These are phyloP conservation scores for Leptinotarsa haldemani DNA, from an alignment of 2,888 invertebrate species.

Conservation along the genomic window DNA sequence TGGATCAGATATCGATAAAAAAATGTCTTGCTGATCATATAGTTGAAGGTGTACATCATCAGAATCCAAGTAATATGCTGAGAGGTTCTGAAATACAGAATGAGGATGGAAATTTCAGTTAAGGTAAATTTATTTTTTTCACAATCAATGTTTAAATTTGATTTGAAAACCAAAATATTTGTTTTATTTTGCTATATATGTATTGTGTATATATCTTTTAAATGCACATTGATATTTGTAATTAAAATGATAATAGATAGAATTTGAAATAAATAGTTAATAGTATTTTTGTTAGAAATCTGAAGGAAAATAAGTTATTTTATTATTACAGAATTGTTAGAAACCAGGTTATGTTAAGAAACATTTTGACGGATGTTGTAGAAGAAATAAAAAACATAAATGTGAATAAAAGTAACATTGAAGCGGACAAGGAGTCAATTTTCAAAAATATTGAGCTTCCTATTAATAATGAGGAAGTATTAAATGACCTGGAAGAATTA, in stretches of 20 bases:
- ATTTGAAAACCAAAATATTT: too few species aligned
- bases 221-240: too few species aligned
- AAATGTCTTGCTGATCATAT: neutral
- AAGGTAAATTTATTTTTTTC: too few species aligned
- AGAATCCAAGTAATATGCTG: neutral
- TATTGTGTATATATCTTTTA: too few species aligned
- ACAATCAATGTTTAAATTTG: too few species aligned
- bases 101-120: neutral
- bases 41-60: neutral
- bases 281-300: too few species aligned
- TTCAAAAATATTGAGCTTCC: neutral
- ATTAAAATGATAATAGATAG: too few species aligned
- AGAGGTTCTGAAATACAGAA: neutral
- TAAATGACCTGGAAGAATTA: neutral
- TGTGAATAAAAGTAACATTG: neutral
- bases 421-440: neutral
- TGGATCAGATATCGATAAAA: conserved; percentile 6
- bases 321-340: neutral
- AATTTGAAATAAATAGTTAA: too few species aligned
- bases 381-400: neutral
- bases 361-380: neutral
- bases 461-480: neutral
- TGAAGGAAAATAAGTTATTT: too few species aligned
- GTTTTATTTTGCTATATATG: too few species aligned
- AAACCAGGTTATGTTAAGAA: neutral